A percentile compares a stretch with the other conserved stretches of the same genome.
phyloP scores from a whole-genome alignment of 2,888 invertebrate genomes.

The Cacoxenus indagator region DNA sequence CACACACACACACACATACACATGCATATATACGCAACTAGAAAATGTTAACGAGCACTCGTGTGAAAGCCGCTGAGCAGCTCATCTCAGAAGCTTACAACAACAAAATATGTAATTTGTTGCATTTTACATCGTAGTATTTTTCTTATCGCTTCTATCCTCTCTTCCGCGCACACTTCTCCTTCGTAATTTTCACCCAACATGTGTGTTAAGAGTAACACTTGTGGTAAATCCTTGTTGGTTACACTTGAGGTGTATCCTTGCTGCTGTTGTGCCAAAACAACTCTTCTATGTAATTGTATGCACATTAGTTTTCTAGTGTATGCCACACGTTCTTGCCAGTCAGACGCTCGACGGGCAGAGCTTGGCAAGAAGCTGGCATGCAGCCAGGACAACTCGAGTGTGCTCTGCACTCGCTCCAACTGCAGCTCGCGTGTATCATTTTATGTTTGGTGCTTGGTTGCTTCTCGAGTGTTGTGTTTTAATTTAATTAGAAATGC shows the following conservation, averaged over 20 bases:
- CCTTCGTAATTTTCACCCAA: not conserved
- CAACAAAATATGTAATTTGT: conserved; percentile 3
- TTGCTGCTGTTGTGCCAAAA: conserved; percentile 3
- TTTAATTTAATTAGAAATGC: conserved; percentile 11
- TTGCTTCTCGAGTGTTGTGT: conserved; percentile 8
- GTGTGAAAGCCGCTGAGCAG: conserved; percentile 6
- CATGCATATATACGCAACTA: not conserved
- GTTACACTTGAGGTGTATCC: conserved; percentile 8
- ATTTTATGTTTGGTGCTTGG: conserved; percentile 13
- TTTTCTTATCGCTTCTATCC: too few species aligned
- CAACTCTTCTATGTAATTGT: conserved; percentile 4
- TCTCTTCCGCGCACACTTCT: not conserved
- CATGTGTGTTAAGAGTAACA: conserved; percentile 11
- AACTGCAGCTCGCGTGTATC: not conserved
- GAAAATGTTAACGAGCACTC: conserved; percentile 4
- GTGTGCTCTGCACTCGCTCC: not conserved
- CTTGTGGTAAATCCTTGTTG: conserved; percentile 16
- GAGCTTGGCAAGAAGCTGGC: not conserved
- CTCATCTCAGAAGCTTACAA: not conserved
- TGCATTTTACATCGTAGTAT: not conserved
- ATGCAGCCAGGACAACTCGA: not conserved
- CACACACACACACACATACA: not conserved
- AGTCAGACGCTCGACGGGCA: not conserved
- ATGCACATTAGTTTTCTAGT: conserved; percentile 8
- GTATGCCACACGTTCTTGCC: not conserved